These are phyloP conservation scores for Danionella cerebrum DNA, from an alignment of 2,113 vertebrate species.

Conservation along the genomic window DNA sequence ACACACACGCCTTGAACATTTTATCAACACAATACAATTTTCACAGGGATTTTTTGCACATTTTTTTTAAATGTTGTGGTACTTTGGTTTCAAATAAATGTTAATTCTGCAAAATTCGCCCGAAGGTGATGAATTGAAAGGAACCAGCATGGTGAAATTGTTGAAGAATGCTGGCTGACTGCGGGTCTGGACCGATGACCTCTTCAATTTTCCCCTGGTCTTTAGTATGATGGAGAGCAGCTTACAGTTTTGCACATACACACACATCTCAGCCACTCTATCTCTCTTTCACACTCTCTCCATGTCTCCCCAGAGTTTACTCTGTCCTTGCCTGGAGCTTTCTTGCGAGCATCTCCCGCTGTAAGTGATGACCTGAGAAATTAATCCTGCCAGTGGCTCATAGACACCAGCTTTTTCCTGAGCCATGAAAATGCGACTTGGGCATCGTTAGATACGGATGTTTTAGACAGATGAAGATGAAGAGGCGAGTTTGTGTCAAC, in stretches of 20 bases:
- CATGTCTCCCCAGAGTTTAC: constrained; percentile 4
- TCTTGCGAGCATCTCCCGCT: constrained; percentile 4
- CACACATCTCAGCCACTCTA: constrained; percentile 4
- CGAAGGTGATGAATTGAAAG: neutral
- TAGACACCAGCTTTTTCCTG: neutral
- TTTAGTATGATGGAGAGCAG: constrained; percentile 18
- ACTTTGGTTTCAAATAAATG: neutral
- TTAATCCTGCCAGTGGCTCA: constrained; percentile 25
- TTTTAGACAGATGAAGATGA: constrained; percentile 10
- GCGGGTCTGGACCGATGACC: constrained; percentile 5
- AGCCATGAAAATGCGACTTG: neutral
- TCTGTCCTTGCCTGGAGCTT: constrained; percentile 31
- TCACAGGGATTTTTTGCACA: too few relatives aligned
- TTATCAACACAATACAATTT: too few relatives aligned
- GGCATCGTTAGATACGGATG: constrained; percentile 12
- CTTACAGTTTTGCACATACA: constrained; percentile 13
- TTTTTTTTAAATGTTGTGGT: neutral
- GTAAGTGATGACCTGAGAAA: constrained; percentile 38
- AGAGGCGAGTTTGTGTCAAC: neutral
- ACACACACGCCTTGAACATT: too few relatives aligned
- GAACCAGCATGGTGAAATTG: neutral
- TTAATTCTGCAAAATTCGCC: neutral
- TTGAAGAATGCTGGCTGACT: neutral
- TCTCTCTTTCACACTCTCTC: constrained; percentile 5
- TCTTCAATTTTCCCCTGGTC: constrained; percentile 4